Conservation (phyloP, 2,113 vertebrate species). For the Sapayoa aenigma region DNA sequence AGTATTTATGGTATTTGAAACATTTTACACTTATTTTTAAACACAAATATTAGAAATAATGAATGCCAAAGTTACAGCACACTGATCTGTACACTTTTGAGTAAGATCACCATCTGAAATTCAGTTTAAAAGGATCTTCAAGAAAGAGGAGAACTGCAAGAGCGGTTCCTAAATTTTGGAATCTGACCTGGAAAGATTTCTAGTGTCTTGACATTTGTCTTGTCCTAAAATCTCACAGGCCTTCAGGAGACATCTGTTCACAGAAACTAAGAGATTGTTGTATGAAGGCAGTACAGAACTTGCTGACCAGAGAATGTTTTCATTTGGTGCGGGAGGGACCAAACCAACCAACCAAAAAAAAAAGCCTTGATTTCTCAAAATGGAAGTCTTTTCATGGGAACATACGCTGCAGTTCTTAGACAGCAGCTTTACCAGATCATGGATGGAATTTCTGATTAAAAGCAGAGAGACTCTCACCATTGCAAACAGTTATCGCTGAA, state of each 20-base stretch:
- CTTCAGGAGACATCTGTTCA: background rate
- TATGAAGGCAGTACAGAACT: background rate
- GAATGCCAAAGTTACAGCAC: background rate
- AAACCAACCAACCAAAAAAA: background rate
- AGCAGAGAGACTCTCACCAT: background rate
- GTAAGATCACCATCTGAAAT: background rate
- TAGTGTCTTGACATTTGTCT: background rate
- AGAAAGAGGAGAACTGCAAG: background rate
- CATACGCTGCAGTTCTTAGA: background rate
- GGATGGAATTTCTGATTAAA: slow-evolving; percentile 12
- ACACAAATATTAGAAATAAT: background rate
- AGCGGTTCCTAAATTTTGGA: background rate
- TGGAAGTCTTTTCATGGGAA: background rate
- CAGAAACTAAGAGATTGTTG: background rate
- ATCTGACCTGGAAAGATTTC: background rate
- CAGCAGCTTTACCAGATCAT: background rate
- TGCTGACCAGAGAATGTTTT: background rate
- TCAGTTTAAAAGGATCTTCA: background rate
- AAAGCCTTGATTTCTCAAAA: background rate
- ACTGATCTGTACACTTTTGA: background rate
- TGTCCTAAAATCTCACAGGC: background rate
- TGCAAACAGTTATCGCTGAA: background rate
- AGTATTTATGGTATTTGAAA: background rate
- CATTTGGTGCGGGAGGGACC: fast-evolving
- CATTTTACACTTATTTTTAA: background rate